Base-by-base conservation (phyloP, 37 sponge, comb jelly and placozoan genomes). In the Oopsacas minuta region DNA sequence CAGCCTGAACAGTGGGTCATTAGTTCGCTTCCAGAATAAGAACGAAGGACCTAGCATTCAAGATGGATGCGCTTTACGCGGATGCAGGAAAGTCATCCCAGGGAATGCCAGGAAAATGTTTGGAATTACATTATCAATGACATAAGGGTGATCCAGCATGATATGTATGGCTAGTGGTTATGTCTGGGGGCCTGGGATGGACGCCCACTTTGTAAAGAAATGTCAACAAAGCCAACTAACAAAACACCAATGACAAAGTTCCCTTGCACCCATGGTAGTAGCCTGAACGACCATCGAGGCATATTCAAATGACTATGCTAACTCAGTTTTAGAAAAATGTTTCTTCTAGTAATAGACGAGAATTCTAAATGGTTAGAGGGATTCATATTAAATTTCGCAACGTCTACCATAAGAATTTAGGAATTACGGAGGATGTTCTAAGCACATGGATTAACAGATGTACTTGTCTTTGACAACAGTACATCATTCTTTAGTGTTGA, bases 361-460 rank as follows among this genome's bases (percentile, higher is more conserved):
- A n/a, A n/a, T 38, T 85, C 86, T 1, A 88, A 88, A 34, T 88
- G 89, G 89, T 12, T 88, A 8, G 89, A 85, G 22, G 81, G 81
- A 0, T 17, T n/a, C 1, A 1, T 42, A 20, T 38, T 52, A 30
- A 23, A 0, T 1, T 82, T 86, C 0, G 81, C 88, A 38, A 53
- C 81, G 1, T 82, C 86, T 36, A 23, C 49, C 23, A 36, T 23
- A 7, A 85, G 83, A 23, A 85, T 88, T 3, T 34, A 49, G 38
- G 32, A 52, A 1, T 69, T 88, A 36, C 53, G 90, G 36, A 37
- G 53, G 32, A 1, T 84, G 20, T 84, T 89, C 38, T 52, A 86
- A 0, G 36, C 51, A 28, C 75, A 37, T 83, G 90, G 90, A 22
- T 30, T 89, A 22, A 86, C 90, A 36, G 84, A 84, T 25, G 37